Base-by-base conservation (phyloP, 1,140 invertebrate genomes). In the Idris sp. region DNA sequence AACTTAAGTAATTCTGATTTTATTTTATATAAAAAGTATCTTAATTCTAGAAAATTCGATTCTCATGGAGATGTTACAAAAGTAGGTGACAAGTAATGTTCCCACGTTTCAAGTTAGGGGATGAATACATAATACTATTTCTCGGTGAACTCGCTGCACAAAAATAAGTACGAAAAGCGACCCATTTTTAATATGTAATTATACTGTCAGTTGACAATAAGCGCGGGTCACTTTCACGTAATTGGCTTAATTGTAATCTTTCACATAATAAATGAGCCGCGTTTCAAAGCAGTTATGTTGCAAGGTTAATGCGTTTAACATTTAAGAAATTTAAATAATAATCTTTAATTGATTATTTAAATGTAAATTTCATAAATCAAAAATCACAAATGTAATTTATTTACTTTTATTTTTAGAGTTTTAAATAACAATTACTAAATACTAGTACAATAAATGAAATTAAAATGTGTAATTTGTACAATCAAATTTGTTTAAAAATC, bases 51-150 rank as follows among this genome's bases (percentile, higher is more conserved):
- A 59, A 65, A 65, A 64, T 51, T 59, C 41, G 49, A 49, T 64
- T 59, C 53, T 53, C 62, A 67, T 54, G 19, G n/a, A 61, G 48
- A 48, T 48, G 61, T 49, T 48, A 62, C 19, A 61, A 74, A 74
- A 74, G 71, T 74, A 74, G 71, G 71, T 56, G 71, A 74, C 71
- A 67, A 74, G 26, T 73, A 36, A 7, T 53, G 19, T 73, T 73
- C 69, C 59, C 69, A 73, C 71, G 61, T 58, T 74, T 40, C 22
- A 14, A 26, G 28, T 33, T 41, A 19, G 43, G 53, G 61, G 54
- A 41, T 46, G 61, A 67, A 59, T 74, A 35, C 48, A 59, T 59
- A 44, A 74, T 49, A 40, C 35, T 51, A 46, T 31, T 54, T 31
- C 18, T 41, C 53, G 35, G 8, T 13, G 30, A 10, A 28, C 28